A percentile compares a stretch with the other conserved stretches of the same genome.
These are phyloP conservation scores for Neoitamus cyanurus DNA, from an alignment of 2,888 invertebrate species.

Conservation along the genomic window DNA sequence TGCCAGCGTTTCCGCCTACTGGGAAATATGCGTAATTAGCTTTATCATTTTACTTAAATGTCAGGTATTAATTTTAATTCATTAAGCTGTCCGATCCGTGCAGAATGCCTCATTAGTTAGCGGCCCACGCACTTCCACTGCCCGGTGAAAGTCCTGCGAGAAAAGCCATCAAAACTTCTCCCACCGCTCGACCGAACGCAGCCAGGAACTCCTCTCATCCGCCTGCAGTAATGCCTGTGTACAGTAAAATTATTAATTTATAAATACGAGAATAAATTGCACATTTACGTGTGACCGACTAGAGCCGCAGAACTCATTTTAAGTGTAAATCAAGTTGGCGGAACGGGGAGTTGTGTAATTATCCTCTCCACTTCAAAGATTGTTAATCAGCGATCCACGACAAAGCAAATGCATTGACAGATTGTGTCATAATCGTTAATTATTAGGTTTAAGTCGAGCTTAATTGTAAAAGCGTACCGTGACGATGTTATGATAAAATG, in stretches of 20 bases:
- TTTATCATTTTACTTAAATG: conserved; percentile 1
- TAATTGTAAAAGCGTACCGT: conserved; percentile 34
- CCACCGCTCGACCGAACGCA: background rate
- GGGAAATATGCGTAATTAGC: background rate
- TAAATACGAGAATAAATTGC: conserved; percentile 38
- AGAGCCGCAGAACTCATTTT: conserved; percentile 13
- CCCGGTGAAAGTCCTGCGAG: conserved; percentile 1
- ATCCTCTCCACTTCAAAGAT: conserved; percentile 35
- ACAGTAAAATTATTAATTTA: conserved; percentile 40
- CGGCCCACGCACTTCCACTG: background rate
- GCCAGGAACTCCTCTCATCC: conserved; percentile 11
- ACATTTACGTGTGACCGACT: conserved; percentile 27
- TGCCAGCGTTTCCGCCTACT: background rate
- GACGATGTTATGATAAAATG: conserved; percentile 36
- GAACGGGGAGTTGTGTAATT: conserved; percentile 23
- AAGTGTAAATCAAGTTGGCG: conserved; percentile 13
- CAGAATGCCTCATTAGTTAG: background rate
- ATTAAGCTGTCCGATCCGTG: background rate
- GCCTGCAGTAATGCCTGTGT: conserved; percentile 21
- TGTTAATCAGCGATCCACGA: conserved; percentile 28
- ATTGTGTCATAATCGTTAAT: conserved; percentile 45
- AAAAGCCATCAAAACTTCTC: background rate
- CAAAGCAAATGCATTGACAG: conserved; percentile 41
- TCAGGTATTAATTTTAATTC: background rate
- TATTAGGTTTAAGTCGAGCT: conserved; percentile 33